These are phyloP conservation scores for Tetheella fluctuosa DNA, from an alignment of 2,888 invertebrate species.

Conservation along the genomic window DNA sequence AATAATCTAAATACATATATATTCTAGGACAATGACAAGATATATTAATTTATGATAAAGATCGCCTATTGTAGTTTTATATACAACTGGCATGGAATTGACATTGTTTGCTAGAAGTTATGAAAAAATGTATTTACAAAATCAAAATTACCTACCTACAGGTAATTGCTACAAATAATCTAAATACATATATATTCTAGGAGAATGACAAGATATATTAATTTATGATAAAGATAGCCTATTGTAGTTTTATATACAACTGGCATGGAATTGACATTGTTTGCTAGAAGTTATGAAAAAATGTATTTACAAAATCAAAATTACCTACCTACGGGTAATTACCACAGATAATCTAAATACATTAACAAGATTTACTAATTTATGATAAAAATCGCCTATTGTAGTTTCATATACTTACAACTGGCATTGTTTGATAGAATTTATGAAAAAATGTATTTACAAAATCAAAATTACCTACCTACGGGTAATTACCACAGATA, in stretches of 20 bases:
- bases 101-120: not conserved
- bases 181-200: not conserved
- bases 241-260: too few species aligned
- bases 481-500: not conserved
- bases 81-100: too few species aligned
- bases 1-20: not conserved
- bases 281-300: not conserved
- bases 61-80: too few species aligned
- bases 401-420: too few species aligned
- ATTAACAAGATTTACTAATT: too few species aligned
- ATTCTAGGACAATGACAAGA: not conserved
- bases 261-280: too few species aligned
- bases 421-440: not conserved
- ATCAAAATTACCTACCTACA: not conserved
- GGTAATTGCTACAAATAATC: not conserved
- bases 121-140: not conserved
- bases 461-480: not conserved
- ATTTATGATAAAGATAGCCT: too few species aligned
- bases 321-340: not conserved
- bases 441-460: not conserved
- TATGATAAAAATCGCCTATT: too few species aligned
- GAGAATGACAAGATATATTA: not conserved
- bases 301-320: not conserved
- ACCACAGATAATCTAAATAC: not conserved
- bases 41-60: too few species aligned